A percentile compares a stretch with the other conserved stretches of the same genome.
Evolutionary conservation across 30 jellyfish, hydroid and myxozoan species (phyloP).

Genomic region (Cassiopea andromeda): DNA sequence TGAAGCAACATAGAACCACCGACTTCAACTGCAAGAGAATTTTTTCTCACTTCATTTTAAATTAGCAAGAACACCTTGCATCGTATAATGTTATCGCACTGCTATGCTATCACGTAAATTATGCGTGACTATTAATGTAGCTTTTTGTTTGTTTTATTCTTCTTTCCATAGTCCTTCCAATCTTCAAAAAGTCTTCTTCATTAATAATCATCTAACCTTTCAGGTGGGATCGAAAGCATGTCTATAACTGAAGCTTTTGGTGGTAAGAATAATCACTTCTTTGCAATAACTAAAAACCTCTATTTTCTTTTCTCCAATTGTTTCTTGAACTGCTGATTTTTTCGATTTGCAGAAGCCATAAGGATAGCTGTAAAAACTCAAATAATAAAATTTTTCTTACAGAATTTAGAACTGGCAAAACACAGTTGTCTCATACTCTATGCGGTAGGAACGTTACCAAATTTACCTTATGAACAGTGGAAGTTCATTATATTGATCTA

Average conservation of each 20-base stretch:
- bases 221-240: conserved; percentile 99
- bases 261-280: conserved; percentile 57
- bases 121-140: neutral
- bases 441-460: conserved; percentile 74
- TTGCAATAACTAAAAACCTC: neutral
- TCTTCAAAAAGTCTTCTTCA: neutral
- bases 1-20: no score
- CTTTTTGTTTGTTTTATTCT: neutral
- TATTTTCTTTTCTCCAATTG: no score
- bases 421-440: conserved; percentile 96
- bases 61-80: no score
- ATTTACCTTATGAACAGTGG: neutral
- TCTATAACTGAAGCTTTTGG: conserved; percentile 99
- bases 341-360: no score
- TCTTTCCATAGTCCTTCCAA: neutral
- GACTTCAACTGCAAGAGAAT: no score
- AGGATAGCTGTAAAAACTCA: no score
- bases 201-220: no score
- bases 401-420: conserved; percentile 98
- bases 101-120: no score
- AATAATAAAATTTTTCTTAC: neutral
- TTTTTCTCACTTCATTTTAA: no score
- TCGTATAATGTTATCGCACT: no score
- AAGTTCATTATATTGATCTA: no score
- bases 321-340: no score